Conservation (phyloP, 1,140 invertebrate species). For the Gryon sp. region DNA sequence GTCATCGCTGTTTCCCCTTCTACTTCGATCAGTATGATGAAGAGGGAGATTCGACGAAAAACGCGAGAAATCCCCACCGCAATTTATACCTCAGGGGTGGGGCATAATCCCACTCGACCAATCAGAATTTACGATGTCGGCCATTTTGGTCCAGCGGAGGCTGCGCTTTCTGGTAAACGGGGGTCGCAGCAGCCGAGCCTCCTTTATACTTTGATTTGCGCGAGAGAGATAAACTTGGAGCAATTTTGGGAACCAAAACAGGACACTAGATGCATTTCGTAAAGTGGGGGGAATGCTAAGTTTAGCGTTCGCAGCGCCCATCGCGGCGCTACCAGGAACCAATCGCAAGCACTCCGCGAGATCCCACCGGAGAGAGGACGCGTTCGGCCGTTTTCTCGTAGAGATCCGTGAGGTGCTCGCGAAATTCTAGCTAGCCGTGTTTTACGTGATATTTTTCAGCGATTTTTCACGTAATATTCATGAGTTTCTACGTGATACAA, state of each 20-base stretch:
- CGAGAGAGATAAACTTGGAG: not conserved
- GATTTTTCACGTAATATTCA: no score
- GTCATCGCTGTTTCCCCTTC: no score
- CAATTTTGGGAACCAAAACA: not conserved
- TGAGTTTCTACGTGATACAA: no score
- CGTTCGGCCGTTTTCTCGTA: constrained; percentile 43
- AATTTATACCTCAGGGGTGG: not conserved
- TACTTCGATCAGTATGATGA: no score
- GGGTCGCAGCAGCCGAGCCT: not conserved
- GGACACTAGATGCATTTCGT: not conserved
- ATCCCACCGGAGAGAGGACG: constrained; percentile 52
- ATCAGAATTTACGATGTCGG: constrained; percentile 15
- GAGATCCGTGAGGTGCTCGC: constrained; percentile 23
- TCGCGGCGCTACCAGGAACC: constrained; percentile 58
- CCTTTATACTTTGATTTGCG: constrained; percentile 1
- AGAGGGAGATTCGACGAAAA: not conserved
- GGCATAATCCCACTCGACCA: constrained; percentile 12
- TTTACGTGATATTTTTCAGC: not conserved
- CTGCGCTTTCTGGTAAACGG: constrained; percentile 30
- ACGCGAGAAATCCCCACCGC: not conserved
- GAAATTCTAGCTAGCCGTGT: not conserved
- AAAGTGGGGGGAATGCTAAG: not conserved
- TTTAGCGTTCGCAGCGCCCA: constrained; percentile 33
- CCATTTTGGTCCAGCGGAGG: constrained; percentile 64
- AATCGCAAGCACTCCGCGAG: constrained; percentile 48